Evolutionary conservation across 2,888 invertebrate species (phyloP), one percentile per base, ranked within the genome.

Genomic region (Tachina grossa): DNA sequence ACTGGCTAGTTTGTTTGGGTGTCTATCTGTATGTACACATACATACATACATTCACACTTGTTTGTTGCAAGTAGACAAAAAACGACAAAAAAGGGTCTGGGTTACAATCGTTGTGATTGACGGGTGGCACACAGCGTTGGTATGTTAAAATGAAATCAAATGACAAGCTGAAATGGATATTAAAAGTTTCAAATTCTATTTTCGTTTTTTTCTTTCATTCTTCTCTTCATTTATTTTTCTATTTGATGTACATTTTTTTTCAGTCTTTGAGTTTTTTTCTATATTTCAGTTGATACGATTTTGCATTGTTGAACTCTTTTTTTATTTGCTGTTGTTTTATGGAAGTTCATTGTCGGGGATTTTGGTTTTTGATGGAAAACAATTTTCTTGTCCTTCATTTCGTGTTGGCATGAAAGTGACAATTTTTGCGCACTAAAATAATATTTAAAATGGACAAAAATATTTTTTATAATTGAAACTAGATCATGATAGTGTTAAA

Each of bases 111-210:
- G 76, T 76, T 45, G 79, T 82, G 86, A 87, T 87, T 84, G 86
- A 86, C 84, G 81, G 84, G 75, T 71, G 66, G 80, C 78, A 82
- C 71, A 85, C 71, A 85, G 85, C 79, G 66, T 85, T 83, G 85
- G 85, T 85, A 83, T 85, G 83, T 83, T 77, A 83, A 85, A 85
- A 83, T 85, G 85, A 85, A 85, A 85, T 85, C 85, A 80, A 83
- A 83, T 85, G 85, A 85, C 85, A 85, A 83, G 83, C 79, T 85
- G 85, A 85, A 85, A 85, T 85, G 79, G 85, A 85, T 85, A 85
- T 85, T 85, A 85, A 83, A 85, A 85, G 83, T 80, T 66, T 79
- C 66, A 79, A 76, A 55, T 79, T 76, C 53, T 68, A 49, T 47
- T 59, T 72, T 59, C 8, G 39, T 1, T 69, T 78, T 51, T 19